A percentile compares a stretch with the other conserved stretches of the same genome.
Evolutionary conservation across 2,888 invertebrate genomes (phyloP).

Genomic region (Pelosia muscerda): DNA sequence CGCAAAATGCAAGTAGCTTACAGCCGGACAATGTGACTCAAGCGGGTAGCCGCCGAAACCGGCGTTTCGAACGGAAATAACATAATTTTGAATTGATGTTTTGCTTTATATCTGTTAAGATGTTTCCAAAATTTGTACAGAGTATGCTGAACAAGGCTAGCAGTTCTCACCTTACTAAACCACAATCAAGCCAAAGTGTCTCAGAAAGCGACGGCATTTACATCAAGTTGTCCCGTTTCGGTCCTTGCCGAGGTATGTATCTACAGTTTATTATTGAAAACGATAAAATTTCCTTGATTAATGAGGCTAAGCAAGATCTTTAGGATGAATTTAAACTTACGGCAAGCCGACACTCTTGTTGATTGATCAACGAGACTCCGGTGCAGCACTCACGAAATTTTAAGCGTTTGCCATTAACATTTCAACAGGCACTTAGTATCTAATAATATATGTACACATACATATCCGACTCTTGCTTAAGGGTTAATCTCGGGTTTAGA

Average conservation of each 20-base stretch:
- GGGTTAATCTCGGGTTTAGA: too few relatives aligned
- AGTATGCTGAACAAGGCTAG: conserved; percentile 74
- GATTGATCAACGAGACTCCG: too few relatives aligned
- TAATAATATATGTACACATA: too few relatives aligned
- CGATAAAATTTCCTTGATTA: not conserved
- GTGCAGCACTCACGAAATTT: too few relatives aligned
- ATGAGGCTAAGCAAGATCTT: not conserved
- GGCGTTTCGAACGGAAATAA: conserved; percentile 1
- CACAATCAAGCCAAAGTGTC: conserved; percentile 73
- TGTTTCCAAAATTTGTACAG: conserved; percentile 48
- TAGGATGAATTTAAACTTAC: not conserved
- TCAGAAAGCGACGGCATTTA: conserved; percentile 74
- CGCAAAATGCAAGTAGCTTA: not conserved
- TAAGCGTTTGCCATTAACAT: too few relatives aligned
- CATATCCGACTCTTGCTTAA: too few relatives aligned
- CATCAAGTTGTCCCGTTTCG: conserved; percentile 70
- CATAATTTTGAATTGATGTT: not conserved
- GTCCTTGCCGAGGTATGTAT: conserved; percentile 66
- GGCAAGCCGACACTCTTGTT: too few relatives aligned
- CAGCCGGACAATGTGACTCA: not conserved
- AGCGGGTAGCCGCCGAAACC: not conserved
- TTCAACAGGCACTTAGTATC: too few relatives aligned
- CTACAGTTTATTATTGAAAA: not conserved
- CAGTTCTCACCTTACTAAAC: conserved; percentile 75
- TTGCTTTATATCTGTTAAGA: not conserved